phyloP scores from a whole-genome alignment of 2,888 invertebrate genomes.

The Cosmopolites sordidus region DNA sequence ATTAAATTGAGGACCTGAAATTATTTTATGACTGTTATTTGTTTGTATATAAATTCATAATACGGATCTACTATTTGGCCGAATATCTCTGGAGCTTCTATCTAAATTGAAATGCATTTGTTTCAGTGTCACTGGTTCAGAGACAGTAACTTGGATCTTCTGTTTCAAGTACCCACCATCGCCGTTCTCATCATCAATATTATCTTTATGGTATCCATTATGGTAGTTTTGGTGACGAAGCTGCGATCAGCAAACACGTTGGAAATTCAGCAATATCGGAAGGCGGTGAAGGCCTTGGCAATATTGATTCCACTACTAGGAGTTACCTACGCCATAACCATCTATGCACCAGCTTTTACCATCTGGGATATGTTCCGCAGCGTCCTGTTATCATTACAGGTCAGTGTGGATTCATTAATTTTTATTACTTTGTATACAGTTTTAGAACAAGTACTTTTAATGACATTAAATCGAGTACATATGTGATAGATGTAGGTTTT shows the following conservation, averaged over 20 bases:
- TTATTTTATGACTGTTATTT: too few species aligned
- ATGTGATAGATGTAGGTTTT: too few species aligned
- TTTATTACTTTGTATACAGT: too few species aligned
- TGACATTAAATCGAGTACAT: too few species aligned
- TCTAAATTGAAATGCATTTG: too few species aligned
- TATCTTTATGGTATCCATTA: constrained; percentile 76
- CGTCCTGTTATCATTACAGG: constrained; percentile 85
- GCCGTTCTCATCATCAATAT: constrained; percentile 77
- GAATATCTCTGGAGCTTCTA: too few species aligned
- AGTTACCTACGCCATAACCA: constrained; percentile 82
- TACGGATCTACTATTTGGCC: too few species aligned
- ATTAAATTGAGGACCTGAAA: too few species aligned
- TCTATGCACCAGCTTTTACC: constrained; percentile 74
- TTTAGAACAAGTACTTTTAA: too few species aligned
- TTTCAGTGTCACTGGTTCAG: constrained; percentile 70
- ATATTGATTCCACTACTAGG: constrained; percentile 92
- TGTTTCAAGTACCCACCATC: constrained; percentile 81
- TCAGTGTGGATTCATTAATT: too few species aligned
- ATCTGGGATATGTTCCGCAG: constrained; percentile 78
- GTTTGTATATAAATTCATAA: too few species aligned
- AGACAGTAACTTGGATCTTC: constrained; percentile 78
- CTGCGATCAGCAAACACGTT: constrained; percentile 84
- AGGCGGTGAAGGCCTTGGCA: constrained; percentile 85
- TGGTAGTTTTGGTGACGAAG: constrained; percentile 93
- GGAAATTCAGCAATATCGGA: constrained; percentile 86